Percentiles rank a stretch among this genome's conserved stretches.
phyloP scores from a whole-genome alignment of 2,797 vertebrate species.

The Bufotes viridis region DNA sequence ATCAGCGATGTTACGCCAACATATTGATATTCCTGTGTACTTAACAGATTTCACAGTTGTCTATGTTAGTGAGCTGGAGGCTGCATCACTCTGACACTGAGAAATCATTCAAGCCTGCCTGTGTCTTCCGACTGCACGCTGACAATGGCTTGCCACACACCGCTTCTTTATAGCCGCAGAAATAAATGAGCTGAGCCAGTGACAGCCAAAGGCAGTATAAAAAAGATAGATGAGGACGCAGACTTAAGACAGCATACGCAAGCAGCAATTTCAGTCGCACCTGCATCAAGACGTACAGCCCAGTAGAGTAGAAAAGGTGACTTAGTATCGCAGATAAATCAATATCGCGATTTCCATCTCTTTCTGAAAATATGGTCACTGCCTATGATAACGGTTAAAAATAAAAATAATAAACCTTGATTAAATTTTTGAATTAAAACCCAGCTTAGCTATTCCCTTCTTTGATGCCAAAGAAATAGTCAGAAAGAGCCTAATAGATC shows the following conservation, averaged over 20 bases:
- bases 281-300: slow-evolving; percentile 18
- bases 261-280: slow-evolving; percentile 13
- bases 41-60: slow-evolving; percentile 37
- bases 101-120: slow-evolving; percentile 48
- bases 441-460: no score
- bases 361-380: no score
- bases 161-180: slow-evolving; percentile 46
- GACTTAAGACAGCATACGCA: background rate
- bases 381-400: no score
- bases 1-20: slow-evolving; percentile 9
- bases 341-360: no score
- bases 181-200: slow-evolving; percentile 42
- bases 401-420: no score
- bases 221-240: slow-evolving; percentile 38
- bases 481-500: no score
- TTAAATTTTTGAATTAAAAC: no score
- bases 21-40: slow-evolving; percentile 5
- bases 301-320: slow-evolving; percentile 2
- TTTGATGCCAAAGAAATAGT: no score
- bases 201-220: slow-evolving; percentile 27
- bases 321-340: no score
- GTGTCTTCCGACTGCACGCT: slow-evolving; percentile 14
- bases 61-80: slow-evolving; percentile 31
- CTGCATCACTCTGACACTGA: slow-evolving; percentile 24
- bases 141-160: slow-evolving; percentile 21